Percentiles rank a stretch among this genome's conserved stretches.
These are phyloP conservation scores for Pygoscelis antarcticus DNA, from an alignment of 2,113 vertebrate genomes.

Conservation along the genomic window DNA sequence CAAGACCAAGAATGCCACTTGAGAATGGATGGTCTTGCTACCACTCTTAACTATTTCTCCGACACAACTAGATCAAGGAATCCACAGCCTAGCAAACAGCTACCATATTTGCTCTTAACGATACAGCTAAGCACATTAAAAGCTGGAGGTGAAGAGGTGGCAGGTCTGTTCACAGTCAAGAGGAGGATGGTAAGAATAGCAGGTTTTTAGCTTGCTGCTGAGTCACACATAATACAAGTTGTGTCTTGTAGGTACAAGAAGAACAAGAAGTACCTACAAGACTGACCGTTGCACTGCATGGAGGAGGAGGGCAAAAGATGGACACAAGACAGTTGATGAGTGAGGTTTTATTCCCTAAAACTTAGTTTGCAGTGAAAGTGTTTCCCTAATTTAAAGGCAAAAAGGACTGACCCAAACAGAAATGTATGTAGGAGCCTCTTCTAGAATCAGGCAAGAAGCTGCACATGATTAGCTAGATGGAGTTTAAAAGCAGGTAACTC, in stretches of 20 bases:
- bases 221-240: background rate
- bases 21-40: background rate
- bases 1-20: background rate
- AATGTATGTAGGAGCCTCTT: background rate
- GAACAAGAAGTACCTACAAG: background rate
- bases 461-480: fast-evolving
- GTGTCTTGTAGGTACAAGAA: background rate
- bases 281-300: background rate
- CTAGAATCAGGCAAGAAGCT: background rate
- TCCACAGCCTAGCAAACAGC: background rate
- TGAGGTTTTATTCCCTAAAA: background rate
- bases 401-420: background rate
- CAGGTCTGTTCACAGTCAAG: background rate
- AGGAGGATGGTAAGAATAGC: background rate
- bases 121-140: background rate
- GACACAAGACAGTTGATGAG: background rate
- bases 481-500: background rate
- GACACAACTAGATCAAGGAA: background rate
- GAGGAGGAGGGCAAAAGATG: background rate
- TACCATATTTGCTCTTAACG: background rate
- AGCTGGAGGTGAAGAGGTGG: background rate
- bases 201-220: background rate
- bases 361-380: background rate
- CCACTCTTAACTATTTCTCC: background rate
- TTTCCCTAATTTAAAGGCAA: background rate